Evolutionary conservation across 1,140 invertebrate species (phyloP).

Genomic region (Conopomorpha cramerella): DNA sequence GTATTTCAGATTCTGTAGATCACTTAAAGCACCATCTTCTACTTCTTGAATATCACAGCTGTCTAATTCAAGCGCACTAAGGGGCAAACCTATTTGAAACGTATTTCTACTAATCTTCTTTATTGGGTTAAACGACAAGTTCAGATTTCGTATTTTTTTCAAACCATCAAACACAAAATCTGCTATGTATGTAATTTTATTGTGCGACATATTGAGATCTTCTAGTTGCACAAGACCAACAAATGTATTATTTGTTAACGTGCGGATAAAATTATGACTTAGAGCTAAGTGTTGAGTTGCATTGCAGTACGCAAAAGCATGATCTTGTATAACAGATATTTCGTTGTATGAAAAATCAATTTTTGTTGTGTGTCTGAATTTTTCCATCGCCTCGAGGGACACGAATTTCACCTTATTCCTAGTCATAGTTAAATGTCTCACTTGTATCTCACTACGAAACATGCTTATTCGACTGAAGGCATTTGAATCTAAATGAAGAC

Average conservation of each 20-base stretch:
- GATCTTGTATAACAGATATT: slow-evolving; percentile 42
- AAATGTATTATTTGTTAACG: slow-evolving; percentile 61
- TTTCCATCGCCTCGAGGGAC: no score
- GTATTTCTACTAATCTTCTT: slow-evolving; percentile 63
- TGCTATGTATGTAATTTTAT: slow-evolving; percentile 66
- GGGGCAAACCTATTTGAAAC: slow-evolving; percentile 66
- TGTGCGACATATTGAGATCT: slow-evolving; percentile 68
- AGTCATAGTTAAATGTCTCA: slow-evolving; percentile 34
- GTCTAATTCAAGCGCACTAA: slow-evolving; percentile 64
- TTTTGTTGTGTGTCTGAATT: no score
- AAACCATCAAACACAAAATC: slow-evolving; percentile 67
- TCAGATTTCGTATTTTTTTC: slow-evolving; percentile 66
- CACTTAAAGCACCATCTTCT: slow-evolving; percentile 63
- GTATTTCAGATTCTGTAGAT: slow-evolving; percentile 63
- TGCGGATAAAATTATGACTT: slow-evolving; percentile 49
- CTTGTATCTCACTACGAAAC: slow-evolving; percentile 27
- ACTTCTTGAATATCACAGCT: slow-evolving; percentile 64
- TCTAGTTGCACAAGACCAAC: slow-evolving; percentile 71
- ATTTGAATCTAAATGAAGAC: slow-evolving; percentile 34
- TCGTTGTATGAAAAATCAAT: no score
- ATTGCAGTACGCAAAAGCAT: slow-evolving; percentile 37
- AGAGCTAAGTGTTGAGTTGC: slow-evolving; percentile 39
- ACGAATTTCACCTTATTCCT: no score
- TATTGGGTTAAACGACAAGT: slow-evolving; percentile 71
- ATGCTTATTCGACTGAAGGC: slow-evolving; percentile 27